Evolutionary conservation across 1,140 invertebrate species (phyloP).

Genomic region (Hermetia illucens): DNA sequence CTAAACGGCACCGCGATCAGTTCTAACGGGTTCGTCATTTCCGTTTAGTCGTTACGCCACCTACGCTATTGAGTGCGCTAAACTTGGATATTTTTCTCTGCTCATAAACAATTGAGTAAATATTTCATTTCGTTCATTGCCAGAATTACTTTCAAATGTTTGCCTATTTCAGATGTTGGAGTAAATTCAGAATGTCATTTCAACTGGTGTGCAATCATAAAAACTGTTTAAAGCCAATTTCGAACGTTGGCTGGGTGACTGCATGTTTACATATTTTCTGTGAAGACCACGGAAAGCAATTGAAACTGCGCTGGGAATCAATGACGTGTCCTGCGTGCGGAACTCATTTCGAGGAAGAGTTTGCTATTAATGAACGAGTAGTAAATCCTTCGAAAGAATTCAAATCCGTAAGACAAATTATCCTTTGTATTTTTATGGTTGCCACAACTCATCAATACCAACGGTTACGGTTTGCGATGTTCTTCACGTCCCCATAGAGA

Average conservation of each 20-base stretch:
- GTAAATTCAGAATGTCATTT: too few relatives aligned
- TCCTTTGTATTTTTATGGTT: conserved; percentile 1
- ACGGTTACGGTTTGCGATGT: background rate
- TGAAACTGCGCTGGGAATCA: conserved; percentile 5
- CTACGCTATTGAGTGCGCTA: too few relatives aligned
- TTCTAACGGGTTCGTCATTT: too few relatives aligned
- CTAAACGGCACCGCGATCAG: too few relatives aligned
- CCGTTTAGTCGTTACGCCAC: too few relatives aligned
- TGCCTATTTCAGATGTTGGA: too few relatives aligned
- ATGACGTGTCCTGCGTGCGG: conserved; percentile 6
- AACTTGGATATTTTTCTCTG: too few relatives aligned
- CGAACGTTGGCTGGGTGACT: conserved; percentile 6
- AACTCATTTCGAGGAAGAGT: conserved; percentile 4
- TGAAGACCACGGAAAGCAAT: conserved; percentile 6
- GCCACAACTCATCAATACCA: background rate
- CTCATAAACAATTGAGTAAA: too few relatives aligned
- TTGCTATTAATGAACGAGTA: conserved; percentile 6
- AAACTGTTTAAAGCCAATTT: conserved; percentile 6
- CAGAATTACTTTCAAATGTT: too few relatives aligned
- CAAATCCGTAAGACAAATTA: conserved; percentile 10
- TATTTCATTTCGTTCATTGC: too few relatives aligned
- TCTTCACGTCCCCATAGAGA: too few relatives aligned
- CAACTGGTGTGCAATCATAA: conserved; percentile 8
- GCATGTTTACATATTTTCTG: conserved; percentile 11
- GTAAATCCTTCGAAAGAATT: conserved; percentile 10